Evolutionary conservation across 2,113 vertebrate species (phyloP).

Genomic region (Perca schrenkii): DNA sequence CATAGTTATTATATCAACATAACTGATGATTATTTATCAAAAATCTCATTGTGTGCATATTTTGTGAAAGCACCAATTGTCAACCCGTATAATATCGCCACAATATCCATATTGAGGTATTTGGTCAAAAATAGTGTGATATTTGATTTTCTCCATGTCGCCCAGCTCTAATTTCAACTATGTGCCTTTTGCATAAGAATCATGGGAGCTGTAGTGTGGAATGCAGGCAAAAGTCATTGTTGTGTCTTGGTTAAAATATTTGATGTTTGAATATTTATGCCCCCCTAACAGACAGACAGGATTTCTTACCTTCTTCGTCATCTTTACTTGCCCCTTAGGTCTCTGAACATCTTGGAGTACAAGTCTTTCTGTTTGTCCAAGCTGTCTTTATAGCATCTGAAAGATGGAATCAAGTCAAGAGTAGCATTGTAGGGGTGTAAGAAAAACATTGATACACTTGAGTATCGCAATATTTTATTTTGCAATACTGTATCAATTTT

Average conservation of each 20-base stretch:
- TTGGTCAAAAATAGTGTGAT: no score
- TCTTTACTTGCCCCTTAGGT: slow-evolving; percentile 34
- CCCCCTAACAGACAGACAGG: neutral
- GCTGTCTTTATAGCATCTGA: slow-evolving; percentile 76
- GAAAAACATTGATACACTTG: no score
- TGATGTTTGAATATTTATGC: neutral
- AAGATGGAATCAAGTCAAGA: neutral
- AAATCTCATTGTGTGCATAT: no score
- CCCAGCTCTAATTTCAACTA: no score
- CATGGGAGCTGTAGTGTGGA: neutral
- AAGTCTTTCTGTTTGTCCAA: slow-evolving; percentile 81
- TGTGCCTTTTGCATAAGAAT: neutral
- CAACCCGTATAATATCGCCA: no score
- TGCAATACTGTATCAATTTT: no score
- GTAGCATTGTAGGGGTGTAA: neutral
- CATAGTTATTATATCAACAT: no score
- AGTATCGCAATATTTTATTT: no score
- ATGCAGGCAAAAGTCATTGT: neutral
- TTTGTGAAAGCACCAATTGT: no score
- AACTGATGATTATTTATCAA: no score
- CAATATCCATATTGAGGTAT: no score
- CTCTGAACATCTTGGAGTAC: slow-evolving; percentile 82
- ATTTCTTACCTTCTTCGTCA: slow-evolving; percentile 29
- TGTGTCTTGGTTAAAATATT: neutral
- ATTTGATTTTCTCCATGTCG: no score